These are phyloP conservation scores for Parthenolecanium corni DNA, from an alignment of 2,888 invertebrate species.

Conservation along the genomic window DNA sequence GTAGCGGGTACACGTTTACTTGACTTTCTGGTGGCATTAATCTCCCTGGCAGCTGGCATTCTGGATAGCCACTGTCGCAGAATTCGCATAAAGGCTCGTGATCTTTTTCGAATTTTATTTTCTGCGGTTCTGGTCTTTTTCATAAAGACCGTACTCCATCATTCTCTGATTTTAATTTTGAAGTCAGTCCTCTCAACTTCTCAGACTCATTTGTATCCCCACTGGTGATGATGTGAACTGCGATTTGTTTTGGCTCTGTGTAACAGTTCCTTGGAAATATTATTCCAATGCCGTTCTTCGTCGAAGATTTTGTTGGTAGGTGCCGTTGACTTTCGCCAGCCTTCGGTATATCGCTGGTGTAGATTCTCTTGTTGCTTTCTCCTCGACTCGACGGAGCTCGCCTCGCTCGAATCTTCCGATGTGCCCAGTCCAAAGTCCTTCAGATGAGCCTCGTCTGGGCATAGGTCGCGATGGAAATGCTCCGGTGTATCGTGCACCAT, in stretches of 20 bases:
- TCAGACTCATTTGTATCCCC: constrained; percentile 2
- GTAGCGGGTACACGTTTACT: too few relatives aligned
- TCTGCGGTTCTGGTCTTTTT: too few relatives aligned
- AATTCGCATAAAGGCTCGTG: too few relatives aligned
- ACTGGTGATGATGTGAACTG: constrained; percentile 14
- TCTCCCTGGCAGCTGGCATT: too few relatives aligned
- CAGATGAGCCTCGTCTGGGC: constrained; percentile 33
- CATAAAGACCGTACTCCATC: too few relatives aligned
- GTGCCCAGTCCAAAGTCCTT: constrained; percentile 73
- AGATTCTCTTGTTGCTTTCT: constrained; percentile 40
- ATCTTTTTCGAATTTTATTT: too few relatives aligned
- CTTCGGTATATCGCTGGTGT: constrained; percentile 51
- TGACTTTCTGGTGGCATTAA: too few relatives aligned
- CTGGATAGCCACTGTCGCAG: too few relatives aligned
- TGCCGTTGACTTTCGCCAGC: constrained; percentile 47
- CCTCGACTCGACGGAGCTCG: constrained; percentile 62
- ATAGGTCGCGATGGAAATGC: background rate
- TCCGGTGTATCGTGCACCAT: constrained; percentile 17
- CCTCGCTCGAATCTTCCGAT: constrained; percentile 72
- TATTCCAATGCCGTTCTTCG: constrained; percentile 16
- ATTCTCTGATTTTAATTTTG: too few relatives aligned
- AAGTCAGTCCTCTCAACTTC: too few relatives aligned
- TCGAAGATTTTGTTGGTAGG: background rate
- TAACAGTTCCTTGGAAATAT: constrained; percentile 18
- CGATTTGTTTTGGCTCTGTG: constrained; percentile 7